These are phyloP conservation scores for Heterodera filipjevi DNA, from an alignment of 2,888 invertebrate genomes.

Conservation along the genomic window DNA sequence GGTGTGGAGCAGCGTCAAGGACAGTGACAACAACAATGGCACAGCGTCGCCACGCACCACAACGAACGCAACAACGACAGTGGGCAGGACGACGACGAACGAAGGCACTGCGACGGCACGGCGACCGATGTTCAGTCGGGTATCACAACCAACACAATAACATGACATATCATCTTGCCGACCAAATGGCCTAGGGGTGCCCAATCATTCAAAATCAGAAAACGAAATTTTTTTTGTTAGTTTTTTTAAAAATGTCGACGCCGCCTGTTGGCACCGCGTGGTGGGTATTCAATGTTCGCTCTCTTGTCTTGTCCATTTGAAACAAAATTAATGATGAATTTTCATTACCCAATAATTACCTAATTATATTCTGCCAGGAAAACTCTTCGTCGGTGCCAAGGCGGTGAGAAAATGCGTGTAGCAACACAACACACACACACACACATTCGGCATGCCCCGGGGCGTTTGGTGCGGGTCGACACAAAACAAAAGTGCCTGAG, in stretches of 20 bases:
- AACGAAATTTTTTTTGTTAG: too few species aligned
- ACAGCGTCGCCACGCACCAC: not conserved
- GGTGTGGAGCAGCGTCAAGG: not conserved
- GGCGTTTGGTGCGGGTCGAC: not conserved
- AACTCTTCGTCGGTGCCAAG: not conserved
- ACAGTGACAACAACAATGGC: not conserved
- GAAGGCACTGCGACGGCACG: not conserved
- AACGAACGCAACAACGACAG: not conserved
- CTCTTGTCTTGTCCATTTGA: too few species aligned
- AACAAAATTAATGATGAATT: too few species aligned
- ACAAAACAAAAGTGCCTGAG: too few species aligned
- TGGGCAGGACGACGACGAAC: not conserved
- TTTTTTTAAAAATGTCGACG: too few species aligned
- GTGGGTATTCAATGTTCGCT: too few species aligned
- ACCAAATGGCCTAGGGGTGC: too few species aligned
- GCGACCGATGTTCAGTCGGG: not conserved
- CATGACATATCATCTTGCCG: too few species aligned
- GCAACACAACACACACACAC: not conserved
- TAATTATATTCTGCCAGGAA: not conserved
- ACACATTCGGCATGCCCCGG: not conserved
- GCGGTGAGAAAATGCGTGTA: not conserved
- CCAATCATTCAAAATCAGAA: too few species aligned
- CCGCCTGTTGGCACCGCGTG: too few species aligned
- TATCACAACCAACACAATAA: not conserved
- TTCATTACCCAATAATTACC: too few species aligned